phyloP scores from a whole-genome alignment of 2,797 vertebrate genomes.

The Gambelia wislizenii region DNA sequence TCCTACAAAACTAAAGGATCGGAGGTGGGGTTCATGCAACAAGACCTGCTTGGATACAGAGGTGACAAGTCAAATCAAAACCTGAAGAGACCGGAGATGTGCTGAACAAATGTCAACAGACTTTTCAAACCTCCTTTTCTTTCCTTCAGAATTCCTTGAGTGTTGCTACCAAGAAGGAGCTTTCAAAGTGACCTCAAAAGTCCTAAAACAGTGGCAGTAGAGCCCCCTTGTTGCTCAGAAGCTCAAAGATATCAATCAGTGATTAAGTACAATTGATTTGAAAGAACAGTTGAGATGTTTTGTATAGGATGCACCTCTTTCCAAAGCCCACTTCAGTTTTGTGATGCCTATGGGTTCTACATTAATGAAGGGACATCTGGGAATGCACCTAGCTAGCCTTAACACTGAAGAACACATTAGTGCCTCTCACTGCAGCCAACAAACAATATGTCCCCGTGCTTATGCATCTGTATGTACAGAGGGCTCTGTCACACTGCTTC shows the following conservation, averaged over 20 bases:
- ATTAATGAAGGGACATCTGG: neutral
- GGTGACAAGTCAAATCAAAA: neutral
- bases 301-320: too few relatives aligned
- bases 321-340: neutral
- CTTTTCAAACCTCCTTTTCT: neutral
- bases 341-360: neutral
- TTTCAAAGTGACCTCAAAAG: neutral
- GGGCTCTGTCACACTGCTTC: neutral
- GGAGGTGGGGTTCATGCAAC: too few relatives aligned
- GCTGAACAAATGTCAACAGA: neutral
- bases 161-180: neutral
- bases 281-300: too few relatives aligned
- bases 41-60: neutral
- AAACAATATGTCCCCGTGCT: neutral
- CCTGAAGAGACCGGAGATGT: neutral
- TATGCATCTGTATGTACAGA: neutral
- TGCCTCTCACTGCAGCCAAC: neutral
- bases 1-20: neutral
- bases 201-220: too few relatives aligned
- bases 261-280: too few relatives aligned
- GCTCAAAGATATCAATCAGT: too few relatives aligned
- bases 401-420: neutral
- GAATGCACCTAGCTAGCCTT: neutral
- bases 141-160: neutral
- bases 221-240: too few relatives aligned